Conservation (phyloP, 2,797 vertebrate genomes). For the Spinus pinus region DNA sequence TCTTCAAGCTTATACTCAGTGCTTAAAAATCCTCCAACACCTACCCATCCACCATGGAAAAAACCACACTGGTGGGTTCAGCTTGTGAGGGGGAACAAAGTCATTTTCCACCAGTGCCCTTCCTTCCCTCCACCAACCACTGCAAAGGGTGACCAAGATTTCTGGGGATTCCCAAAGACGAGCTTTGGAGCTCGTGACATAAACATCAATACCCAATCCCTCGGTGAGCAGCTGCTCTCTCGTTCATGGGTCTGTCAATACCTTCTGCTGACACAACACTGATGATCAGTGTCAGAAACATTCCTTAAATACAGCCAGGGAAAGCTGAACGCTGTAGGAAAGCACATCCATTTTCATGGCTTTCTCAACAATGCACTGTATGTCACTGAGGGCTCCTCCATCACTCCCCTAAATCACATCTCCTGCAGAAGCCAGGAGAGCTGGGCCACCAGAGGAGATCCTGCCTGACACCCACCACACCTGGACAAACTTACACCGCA, state of each 20-base stretch:
- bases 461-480: not conserved
- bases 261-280: not conserved
- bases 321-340: rapidly evolving
- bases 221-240: rapidly evolving
- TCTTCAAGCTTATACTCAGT: not conserved
- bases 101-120: rapidly evolving
- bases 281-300: not conserved
- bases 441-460: not conserved
- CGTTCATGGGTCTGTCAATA: not conserved
- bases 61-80: not conserved
- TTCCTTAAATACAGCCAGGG: not conserved
- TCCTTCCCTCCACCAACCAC: not conserved
- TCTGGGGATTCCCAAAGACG: not conserved
- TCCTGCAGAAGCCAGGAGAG: rapidly evolving
- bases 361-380: not conserved
- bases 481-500: not conserved
- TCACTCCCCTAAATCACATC: rapidly evolving
- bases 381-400: not conserved
- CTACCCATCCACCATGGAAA: not conserved
- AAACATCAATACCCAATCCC: not conserved
- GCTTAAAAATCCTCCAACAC: not conserved
- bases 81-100: not conserved
- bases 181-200: rapidly evolving
- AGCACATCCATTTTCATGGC: not conserved
- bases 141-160: not conserved